These are phyloP conservation scores for Phortica okadai DNA, from an alignment of 2,888 invertebrate species.

Conservation along the genomic window DNA sequence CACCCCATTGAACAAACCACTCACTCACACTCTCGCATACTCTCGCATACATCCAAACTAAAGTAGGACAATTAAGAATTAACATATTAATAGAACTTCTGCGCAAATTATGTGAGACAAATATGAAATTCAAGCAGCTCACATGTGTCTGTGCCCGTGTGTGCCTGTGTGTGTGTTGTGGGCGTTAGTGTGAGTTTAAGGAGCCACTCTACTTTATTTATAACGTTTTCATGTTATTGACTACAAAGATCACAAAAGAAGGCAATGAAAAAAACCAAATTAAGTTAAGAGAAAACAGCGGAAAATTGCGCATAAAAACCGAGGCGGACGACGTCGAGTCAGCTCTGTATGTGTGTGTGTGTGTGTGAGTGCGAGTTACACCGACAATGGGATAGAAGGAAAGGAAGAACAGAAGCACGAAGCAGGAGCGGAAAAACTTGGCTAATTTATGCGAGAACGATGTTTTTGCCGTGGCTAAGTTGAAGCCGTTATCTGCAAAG, in stretches of 20 bases:
- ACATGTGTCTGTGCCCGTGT: constrained; percentile 26
- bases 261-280: neutral
- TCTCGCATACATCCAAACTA: neutral
- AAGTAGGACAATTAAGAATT: constrained; percentile 68
- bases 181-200: constrained; percentile 2
- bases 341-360: neutral
- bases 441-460: neutral
- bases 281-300: neutral
- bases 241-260: constrained; percentile 47
- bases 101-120: constrained; percentile 65
- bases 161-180: constrained; percentile 29
- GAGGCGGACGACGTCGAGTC: neutral
- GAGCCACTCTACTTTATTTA: constrained; percentile 60
- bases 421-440: neutral
- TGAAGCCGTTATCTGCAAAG: neutral
- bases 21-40: neutral
- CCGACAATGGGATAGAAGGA: no score
- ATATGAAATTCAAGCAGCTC: constrained; percentile 56
- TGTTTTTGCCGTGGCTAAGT: neutral
- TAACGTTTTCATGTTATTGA: constrained; percentile 69
- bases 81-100: constrained; percentile 71
- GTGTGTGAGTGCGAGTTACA: neutral
- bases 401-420: no score
- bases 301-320: neutral
- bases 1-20: neutral